Evolutionary conservation across 1,140 invertebrate species (phyloP).

Genomic region (Drosophila sulfurigaster): DNA sequence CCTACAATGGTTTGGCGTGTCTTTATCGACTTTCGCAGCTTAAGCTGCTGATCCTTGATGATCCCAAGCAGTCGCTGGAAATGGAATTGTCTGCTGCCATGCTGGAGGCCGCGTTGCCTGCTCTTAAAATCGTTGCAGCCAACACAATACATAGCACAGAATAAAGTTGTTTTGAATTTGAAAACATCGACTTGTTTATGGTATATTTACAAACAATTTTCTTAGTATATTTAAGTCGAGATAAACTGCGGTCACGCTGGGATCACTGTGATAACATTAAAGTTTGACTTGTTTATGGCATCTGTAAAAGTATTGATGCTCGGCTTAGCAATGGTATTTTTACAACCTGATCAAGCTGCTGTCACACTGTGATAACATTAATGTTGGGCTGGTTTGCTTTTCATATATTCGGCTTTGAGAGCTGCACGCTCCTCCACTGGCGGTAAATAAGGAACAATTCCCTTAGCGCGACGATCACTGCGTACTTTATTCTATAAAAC

Average conservation of each 20-base stretch:
- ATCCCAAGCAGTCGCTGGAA: constrained; percentile 85
- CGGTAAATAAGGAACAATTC: constrained; percentile 74
- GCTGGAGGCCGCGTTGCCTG: constrained; percentile 86
- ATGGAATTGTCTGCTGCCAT: constrained; percentile 87
- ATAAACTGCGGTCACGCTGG: no score
- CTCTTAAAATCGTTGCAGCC: constrained; percentile 73
- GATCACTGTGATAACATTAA: no score
- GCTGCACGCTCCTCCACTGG: constrained; percentile 69
- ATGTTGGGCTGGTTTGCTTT: constrained; percentile 62
- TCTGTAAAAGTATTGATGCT: no score
- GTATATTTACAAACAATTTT: no score
- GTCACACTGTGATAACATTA: not conserved
- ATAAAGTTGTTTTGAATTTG: constrained; percentile 32
- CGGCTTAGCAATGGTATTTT: no score
- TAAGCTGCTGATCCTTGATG: constrained; percentile 86
- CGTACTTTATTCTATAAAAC: constrained; percentile 71
- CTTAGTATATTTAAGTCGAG: no score
- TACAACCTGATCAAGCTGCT: not conserved
- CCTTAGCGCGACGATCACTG: constrained; percentile 70
- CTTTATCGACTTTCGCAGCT: constrained; percentile 87
- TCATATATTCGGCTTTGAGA: constrained; percentile 81
- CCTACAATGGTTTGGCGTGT: constrained; percentile 88
- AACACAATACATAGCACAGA: constrained; percentile 57
- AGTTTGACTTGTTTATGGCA: no score
- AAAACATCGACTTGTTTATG: not conserved